A percentile compares a stretch with the other conserved stretches of the same genome.
These are phyloP conservation scores for Leptobrachium ailaonicum DNA, from an alignment of 2,113 vertebrate species.

Conservation along the genomic window DNA sequence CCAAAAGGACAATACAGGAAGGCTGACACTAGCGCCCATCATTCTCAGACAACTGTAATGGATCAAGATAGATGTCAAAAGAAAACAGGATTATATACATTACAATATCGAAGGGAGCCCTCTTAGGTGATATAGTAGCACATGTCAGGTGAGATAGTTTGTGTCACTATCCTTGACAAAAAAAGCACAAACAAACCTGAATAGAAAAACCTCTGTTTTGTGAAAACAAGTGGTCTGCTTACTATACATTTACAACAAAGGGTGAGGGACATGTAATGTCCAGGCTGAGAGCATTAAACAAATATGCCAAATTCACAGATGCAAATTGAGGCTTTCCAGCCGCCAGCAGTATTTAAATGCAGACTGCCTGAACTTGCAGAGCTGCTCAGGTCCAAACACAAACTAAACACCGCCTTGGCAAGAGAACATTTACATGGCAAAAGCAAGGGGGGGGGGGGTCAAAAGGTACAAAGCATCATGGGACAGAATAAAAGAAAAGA, in stretches of 20 bases:
- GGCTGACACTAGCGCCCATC: too few species aligned
- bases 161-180: too few species aligned
- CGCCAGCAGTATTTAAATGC: neutral
- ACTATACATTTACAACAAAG: conserved; percentile 30
- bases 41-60: too few species aligned
- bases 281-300: neutral
- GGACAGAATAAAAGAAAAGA: too few species aligned
- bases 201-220: neutral
- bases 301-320: conserved; percentile 16
- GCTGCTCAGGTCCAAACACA: neutral
- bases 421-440: conserved; percentile 34
- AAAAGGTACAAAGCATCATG: neutral
- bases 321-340: neutral
- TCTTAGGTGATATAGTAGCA: too few species aligned
- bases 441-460: neutral
- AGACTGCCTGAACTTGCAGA: conserved; percentile 12
- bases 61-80: neutral
- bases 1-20: too few species aligned
- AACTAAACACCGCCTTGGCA: neutral
- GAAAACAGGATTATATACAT: neutral
- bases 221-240: conserved; percentile 43
- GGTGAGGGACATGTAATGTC: conserved; percentile 3
- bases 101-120: too few species aligned
- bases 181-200: neutral
- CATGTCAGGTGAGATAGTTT: too few species aligned